Conservation (phyloP, 2,113 vertebrate species). For the Zosterops pallidus region DNA sequence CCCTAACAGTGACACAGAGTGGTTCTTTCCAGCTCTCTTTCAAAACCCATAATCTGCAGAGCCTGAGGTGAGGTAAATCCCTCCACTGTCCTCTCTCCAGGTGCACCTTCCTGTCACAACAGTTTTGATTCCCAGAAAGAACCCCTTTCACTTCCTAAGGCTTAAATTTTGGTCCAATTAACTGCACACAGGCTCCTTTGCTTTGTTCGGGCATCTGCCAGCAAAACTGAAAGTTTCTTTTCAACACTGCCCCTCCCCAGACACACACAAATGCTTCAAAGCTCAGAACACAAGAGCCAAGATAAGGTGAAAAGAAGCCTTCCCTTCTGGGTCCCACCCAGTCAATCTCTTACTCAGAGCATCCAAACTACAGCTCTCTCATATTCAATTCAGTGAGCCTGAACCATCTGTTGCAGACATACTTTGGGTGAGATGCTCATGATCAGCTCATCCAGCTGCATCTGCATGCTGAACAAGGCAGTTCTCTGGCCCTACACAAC, state of each 20-base stretch:
- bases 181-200: neutral
- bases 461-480: neutral
- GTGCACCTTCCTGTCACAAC: neutral
- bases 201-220: neutral
- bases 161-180: neutral
- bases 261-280: neutral
- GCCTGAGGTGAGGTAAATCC: neutral
- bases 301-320: neutral
- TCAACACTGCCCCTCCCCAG: neutral
- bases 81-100: neutral
- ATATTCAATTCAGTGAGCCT: neutral
- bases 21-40: neutral
- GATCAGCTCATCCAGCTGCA: neutral
- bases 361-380: neutral
- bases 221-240: neutral
- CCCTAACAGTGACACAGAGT: neutral
- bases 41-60: neutral
- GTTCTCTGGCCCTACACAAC: neutral
- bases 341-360: neutral
- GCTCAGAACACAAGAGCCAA: neutral
- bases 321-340: neutral
- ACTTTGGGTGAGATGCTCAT: neutral
- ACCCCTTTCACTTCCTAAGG: neutral
- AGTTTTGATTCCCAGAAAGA: neutral
- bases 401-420: neutral